phyloP scores from a whole-genome alignment of 2,888 invertebrate genomes.

The Volucella inflata region DNA sequence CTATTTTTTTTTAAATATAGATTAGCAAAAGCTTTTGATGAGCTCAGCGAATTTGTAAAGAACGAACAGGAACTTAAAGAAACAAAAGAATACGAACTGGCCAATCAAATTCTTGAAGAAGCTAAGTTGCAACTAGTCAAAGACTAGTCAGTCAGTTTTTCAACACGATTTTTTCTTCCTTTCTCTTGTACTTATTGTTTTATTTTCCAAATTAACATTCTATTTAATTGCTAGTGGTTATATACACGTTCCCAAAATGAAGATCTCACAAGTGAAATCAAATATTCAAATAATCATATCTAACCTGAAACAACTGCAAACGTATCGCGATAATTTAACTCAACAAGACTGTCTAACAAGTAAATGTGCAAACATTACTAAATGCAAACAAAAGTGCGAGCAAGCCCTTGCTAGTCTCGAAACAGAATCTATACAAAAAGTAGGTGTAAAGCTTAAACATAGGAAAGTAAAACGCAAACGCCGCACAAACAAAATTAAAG shows the following conservation, averaged over 20 bases:
- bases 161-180: background rate
- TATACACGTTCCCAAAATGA: slow-evolving; percentile 56
- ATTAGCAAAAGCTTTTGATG: slow-evolving; percentile 89
- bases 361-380: slow-evolving; percentile 3
- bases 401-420: slow-evolving; percentile 33
- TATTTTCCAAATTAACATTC: slow-evolving; percentile 35
- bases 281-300: slow-evolving; percentile 53
- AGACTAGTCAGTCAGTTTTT: slow-evolving; percentile 23
- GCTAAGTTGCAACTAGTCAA: slow-evolving; percentile 84
- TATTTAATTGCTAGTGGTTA: slow-evolving; percentile 17
- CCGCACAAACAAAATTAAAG: slow-evolving; percentile 11
- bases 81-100: slow-evolving; percentile 88
- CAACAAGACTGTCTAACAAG: slow-evolving; percentile 7
- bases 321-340: slow-evolving; percentile 35
- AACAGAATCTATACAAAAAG: slow-evolving; percentile 12
- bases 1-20: slow-evolving; percentile 81
- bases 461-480: slow-evolving; percentile 17
- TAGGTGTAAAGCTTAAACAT: slow-evolving; percentile 14
- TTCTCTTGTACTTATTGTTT: slow-evolving; percentile 23
- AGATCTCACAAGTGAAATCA: slow-evolving; percentile 67
- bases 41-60: slow-evolving; percentile 89
- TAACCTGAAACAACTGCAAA: slow-evolving; percentile 42
- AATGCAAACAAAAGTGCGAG: slow-evolving; percentile 38
- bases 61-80: slow-evolving; percentile 91
- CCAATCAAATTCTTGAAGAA: slow-evolving; percentile 88